A percentile compares a stretch with the other conserved stretches of the same genome.
Evolutionary conservation across 2,113 vertebrate species (phyloP).

Genomic region (Grammomys surdaster): DNA sequence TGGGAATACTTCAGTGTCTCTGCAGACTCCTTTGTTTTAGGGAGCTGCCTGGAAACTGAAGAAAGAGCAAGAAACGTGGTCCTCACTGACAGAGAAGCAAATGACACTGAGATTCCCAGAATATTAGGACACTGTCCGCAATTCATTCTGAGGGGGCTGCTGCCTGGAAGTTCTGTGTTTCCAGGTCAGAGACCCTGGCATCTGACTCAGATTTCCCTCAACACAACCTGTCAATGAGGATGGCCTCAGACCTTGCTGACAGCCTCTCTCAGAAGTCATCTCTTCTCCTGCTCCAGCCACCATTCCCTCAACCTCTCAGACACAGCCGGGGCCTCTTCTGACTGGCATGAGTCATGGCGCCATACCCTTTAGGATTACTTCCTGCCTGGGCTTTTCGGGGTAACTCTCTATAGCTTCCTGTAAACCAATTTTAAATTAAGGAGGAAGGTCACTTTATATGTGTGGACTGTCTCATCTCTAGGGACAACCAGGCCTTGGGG

Average conservation of each 20-base stretch:
- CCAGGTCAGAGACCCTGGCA: background rate
- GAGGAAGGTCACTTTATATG: no score
- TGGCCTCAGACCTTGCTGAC: background rate
- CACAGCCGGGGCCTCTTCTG: background rate
- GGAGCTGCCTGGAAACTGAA: background rate
- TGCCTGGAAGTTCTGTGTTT: background rate
- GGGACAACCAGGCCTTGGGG: no score
- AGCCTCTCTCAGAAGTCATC: background rate
- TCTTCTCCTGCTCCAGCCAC: background rate
- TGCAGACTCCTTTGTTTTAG: background rate
- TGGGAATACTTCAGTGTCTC: background rate
- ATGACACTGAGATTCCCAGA: background rate
- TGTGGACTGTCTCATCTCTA: no score
- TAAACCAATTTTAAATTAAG: no score
- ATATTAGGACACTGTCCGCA: background rate
- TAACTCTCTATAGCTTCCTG: background rate
- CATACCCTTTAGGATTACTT: background rate
- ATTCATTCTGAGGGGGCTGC: background rate
- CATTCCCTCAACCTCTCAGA: background rate
- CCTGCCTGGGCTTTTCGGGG: background rate
- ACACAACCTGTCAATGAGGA: background rate
- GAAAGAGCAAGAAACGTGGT: background rate
- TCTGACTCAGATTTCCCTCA: background rate
- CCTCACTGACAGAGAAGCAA: background rate
- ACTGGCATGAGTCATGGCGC: background rate